These are phyloP conservation scores for Neocrepidodera transversa DNA, from an alignment of 2,888 invertebrate genomes.

Conservation along the genomic window DNA sequence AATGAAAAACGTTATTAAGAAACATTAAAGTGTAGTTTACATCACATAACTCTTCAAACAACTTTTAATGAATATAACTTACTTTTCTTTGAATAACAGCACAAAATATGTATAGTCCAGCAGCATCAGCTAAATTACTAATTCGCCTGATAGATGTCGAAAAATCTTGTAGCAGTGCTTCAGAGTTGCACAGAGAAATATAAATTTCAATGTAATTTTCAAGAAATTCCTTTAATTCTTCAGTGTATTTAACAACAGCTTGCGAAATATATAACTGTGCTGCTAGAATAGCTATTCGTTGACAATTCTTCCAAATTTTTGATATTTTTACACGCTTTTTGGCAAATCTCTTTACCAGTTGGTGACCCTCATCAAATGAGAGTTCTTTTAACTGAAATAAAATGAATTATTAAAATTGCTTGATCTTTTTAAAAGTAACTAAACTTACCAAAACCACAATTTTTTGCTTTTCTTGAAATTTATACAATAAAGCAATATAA, in stretches of 20 bases:
- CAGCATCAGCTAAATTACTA: constrained; percentile 66
- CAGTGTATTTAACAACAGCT: constrained; percentile 63
- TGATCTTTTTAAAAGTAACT: neutral
- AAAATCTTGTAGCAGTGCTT: constrained; percentile 50
- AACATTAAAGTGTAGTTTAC: no score
- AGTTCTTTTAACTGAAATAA: constrained; percentile 64
- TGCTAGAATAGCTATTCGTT: constrained; percentile 65
- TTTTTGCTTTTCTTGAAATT: constrained; percentile 64
- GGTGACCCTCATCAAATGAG: constrained; percentile 64
- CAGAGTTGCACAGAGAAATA: constrained; percentile 54
- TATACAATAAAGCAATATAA: constrained; percentile 66
- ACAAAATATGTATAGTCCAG: constrained; percentile 75
- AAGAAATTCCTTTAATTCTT: constrained; percentile 52
- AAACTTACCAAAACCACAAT: constrained; percentile 62
- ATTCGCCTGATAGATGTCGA: constrained; percentile 55
- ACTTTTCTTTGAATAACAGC: constrained; percentile 59
- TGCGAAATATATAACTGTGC: constrained; percentile 66
- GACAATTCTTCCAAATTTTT: constrained; percentile 65
- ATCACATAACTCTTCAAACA: no score
- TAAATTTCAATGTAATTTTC: constrained; percentile 57
- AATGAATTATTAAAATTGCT: constrained; percentile 23
- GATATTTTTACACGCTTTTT: constrained; percentile 62
- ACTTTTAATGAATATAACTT: constrained; percentile 17
- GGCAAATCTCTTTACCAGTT: constrained; percentile 63
- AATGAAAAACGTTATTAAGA: no score